Base-by-base conservation (phyloP, 2,113 vertebrate species). In the Scolopax mira region DNA sequence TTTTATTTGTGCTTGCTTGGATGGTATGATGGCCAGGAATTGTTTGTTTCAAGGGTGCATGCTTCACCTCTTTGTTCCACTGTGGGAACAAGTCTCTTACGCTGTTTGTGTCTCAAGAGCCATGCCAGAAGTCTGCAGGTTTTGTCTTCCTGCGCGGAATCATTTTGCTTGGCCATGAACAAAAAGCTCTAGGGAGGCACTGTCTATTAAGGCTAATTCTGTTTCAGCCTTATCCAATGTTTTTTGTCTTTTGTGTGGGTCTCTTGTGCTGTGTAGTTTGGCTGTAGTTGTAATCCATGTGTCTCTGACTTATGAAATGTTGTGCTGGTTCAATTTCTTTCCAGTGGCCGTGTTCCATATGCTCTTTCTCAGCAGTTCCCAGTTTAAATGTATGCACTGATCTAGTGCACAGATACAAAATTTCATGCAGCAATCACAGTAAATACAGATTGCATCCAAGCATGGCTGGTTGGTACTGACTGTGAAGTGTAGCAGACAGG, bases 51-150 rank as follows among this genome's bases (percentile, higher is more conserved):
- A 52, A 85, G 88, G 80, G 71, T 46, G 39, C 85, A 70, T 90
- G 33, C 74, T 91, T 92, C 93, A 94, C 52, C 42, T 64, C 87
- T 94, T 88, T 95, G 71, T 89, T 96, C 71, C n/a, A 37, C 88
- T 80, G 60, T 91, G 74, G 74, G 87, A 97, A 92, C 69, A 61
- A 94, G 31, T 83, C 42, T 86, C 64, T 93, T 33, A 13, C 6
- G 79, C 85, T 95, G 90, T 93, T 94, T 96, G 78, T 94, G 93
- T 94, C 94, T 96, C 96, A 82, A 96, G 96, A 83, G 60, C 55
- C 74, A 30, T 77, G 91, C 91, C 87, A 96, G 89, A 93, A 94
- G 94, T 96, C 96, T 96, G 91, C 91, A 94, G 79, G 94, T 96
- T 82, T 96, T 96, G 95, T 84, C 91, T 94, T 95, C 90, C 69